phyloP scores from a whole-genome alignment of 2,113 vertebrate genomes.

The Esox niger region DNA sequence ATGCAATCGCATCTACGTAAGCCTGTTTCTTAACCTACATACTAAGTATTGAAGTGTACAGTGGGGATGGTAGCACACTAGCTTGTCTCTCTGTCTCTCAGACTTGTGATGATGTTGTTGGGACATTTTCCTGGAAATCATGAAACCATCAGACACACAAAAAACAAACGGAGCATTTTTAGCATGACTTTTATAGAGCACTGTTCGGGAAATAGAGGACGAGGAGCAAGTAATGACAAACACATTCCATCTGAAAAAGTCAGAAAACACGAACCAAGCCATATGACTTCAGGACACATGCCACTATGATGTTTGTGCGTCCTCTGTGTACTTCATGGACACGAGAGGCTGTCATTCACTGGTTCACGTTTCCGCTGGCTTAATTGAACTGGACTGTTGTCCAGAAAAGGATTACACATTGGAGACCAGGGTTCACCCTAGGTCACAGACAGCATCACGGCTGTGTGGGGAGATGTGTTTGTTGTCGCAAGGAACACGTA shows the following conservation, averaged over 20 bases:
- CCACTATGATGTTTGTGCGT: too few species aligned
- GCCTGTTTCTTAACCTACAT: constrained; percentile 44
- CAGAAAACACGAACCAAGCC: not conserved
- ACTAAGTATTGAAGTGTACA: constrained; percentile 27
- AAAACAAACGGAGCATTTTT: not conserved
- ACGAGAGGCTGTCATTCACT: not conserved
- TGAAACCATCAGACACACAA: not conserved
- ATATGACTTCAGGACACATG: not conserved
- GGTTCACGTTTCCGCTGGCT: not conserved
- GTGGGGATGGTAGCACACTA: not conserved
- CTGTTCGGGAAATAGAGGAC: not conserved
- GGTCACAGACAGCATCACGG: not conserved
- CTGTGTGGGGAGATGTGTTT: not conserved
- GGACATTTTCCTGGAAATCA: not conserved
- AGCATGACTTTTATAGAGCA: not conserved
- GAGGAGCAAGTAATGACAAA: not conserved
- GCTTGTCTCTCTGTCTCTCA: not conserved
- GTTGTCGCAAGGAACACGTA: not conserved
- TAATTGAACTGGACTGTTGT: not conserved
- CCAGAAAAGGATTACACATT: not conserved
- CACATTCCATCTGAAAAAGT: not conserved
- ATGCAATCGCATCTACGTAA: constrained; percentile 29
- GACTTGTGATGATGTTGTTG: not conserved
- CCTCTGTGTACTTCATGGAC: not conserved
- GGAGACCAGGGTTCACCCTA: not conserved